These are phyloP conservation scores for Chymomyza costata DNA, from an alignment of 1,140 invertebrate genomes.

Conservation along the genomic window DNA sequence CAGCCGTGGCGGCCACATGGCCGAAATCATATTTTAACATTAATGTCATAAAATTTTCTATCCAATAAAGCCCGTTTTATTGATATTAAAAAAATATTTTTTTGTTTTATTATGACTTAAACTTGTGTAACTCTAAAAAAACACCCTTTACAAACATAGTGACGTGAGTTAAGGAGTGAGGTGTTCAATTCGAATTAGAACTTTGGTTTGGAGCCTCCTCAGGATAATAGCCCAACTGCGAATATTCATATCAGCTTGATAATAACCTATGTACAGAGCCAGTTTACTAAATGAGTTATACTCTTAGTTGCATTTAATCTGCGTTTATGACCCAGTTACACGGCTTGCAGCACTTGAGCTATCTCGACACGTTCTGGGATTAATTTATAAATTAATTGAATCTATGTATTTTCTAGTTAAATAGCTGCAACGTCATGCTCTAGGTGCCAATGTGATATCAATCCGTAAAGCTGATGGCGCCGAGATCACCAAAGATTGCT, in stretches of 20 bases:
- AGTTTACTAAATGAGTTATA: constrained; percentile 44
- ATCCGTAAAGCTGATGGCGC: constrained; percentile 38
- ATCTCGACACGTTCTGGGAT: constrained; percentile 55
- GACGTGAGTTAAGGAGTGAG: no score
- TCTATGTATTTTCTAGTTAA: constrained; percentile 66
- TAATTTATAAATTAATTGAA: constrained; percentile 73
- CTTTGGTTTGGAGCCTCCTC: no score
- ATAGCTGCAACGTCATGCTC: constrained; percentile 51
- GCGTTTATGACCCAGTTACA: constrained; percentile 56
- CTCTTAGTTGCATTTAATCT: constrained; percentile 41
- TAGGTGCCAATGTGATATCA: constrained; percentile 58
- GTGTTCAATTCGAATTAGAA: no score
- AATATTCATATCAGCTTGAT: constrained; percentile 7
- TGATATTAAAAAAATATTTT: no score
- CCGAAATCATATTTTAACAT: no score
- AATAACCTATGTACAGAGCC: no score
- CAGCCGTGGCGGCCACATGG: no score
- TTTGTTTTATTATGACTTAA: no score
- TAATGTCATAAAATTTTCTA: no score
- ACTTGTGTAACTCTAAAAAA: no score
- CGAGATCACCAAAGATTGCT: constrained; percentile 23
- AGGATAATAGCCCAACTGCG: constrained; percentile 15
- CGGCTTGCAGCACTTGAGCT: constrained; percentile 26
- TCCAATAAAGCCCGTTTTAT: no score
- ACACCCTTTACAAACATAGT: no score